Percentiles rank a stretch among this genome's conserved stretches.
These are phyloP conservation scores for Strix uralensis DNA, from an alignment of 2,113 vertebrate species.

Conservation along the genomic window DNA sequence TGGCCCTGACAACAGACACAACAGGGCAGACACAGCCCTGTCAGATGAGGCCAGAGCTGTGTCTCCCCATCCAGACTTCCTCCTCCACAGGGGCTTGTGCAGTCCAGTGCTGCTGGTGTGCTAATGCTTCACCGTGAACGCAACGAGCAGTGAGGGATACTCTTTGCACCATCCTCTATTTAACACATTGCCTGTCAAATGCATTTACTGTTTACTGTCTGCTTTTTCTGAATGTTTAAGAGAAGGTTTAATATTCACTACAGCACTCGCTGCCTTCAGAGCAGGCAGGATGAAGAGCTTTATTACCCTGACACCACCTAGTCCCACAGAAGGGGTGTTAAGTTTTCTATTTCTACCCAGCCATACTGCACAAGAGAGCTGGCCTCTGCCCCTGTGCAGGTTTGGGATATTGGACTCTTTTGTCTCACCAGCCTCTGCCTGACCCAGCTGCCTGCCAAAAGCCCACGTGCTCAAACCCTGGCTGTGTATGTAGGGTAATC, in stretches of 20 bases:
- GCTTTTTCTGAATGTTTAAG: not conserved
- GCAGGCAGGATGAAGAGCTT: not conserved
- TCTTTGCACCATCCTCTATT: not conserved
- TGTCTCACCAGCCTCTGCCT: not conserved
- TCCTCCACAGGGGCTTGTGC: not conserved
- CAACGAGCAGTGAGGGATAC: not conserved
- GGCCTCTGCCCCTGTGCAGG: not conserved
- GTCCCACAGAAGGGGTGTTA: not conserved
- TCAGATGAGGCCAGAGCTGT: not conserved
- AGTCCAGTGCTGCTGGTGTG: not conserved
- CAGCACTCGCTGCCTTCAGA: not conserved
- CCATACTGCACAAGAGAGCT: not conserved
- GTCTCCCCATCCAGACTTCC: not conserved
- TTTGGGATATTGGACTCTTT: not conserved
- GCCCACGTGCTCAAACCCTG: not conserved
- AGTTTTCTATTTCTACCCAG: not conserved
- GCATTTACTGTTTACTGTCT: not conserved
- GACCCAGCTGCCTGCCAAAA: not conserved
- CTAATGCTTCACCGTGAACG: not conserved
- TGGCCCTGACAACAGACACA: not conserved
- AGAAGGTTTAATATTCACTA: not conserved
- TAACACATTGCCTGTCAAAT: not conserved
- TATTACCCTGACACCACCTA: not conserved
- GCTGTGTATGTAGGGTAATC: not conserved
- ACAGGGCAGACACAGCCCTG: not conserved